Base-by-base conservation (phyloP, 2,113 vertebrate genomes). In the Lampris incognitus region DNA sequence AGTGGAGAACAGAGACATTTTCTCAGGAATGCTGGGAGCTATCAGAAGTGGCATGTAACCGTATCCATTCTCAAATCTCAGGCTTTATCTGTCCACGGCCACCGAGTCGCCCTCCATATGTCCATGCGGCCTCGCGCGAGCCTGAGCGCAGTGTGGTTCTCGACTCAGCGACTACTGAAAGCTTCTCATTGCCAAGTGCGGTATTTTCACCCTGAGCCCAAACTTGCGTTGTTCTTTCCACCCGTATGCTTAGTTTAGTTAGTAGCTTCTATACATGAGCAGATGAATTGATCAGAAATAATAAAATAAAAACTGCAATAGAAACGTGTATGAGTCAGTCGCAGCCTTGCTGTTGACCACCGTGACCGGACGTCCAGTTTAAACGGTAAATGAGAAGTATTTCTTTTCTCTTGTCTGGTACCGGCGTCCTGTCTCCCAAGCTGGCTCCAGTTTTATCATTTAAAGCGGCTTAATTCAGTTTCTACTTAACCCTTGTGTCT, bases 21-120 rank as follows among this genome's bases (percentile, higher is more conserved):
- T 85, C 85, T 87, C 82, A 81, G 88, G 90, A 92, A 92, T 92
- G 85, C 81, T 74, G 76, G 68, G 72, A 90, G 81, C 87, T 78
- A 79, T 89, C 87, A 88, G 82, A 87, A 90, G 88, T 92, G 90
- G 88, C 91, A 91, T 84, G 83, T 85, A 89, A 91, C 89, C 75
- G 74, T 89, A 91, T 90, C 89, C 90, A 39, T 86, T 91, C 83
- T 85, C 86, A 90, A 83, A 87, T 91, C 85, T 89, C 76, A 51
- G 54, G 77, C 81, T 83, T 81, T 83, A 87, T 88, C 86, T 88
- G 61, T 62, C 62, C 81, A 62, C 74, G 0, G 64, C 88, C 86
- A 84, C 82, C 84, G 83, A 89, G 76, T 85, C 76, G 72, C 85
- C 24, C 79, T 62, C 73, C 70, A 59, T 72, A 68, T 67, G 82